Evolutionary conservation across 2,113 vertebrate species (phyloP).

Genomic region (Montifringilla adamsi): DNA sequence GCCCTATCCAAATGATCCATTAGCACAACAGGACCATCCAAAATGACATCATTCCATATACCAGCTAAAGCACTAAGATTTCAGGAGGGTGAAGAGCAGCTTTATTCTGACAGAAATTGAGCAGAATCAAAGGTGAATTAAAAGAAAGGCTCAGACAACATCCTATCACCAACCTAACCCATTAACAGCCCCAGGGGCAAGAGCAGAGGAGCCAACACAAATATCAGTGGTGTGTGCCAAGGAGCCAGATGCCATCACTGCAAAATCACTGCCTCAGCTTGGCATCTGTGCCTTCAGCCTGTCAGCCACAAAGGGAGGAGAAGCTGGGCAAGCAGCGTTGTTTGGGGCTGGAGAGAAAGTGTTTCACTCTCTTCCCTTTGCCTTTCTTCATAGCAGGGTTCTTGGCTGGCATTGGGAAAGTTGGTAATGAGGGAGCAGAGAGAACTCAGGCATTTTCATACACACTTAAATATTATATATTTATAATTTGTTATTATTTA

Average conservation of each 20-base stretch:
- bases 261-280: neutral
- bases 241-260: constrained; percentile 23
- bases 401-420: neutral
- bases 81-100: neutral
- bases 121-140: neutral
- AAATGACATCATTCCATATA: neutral
- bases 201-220: neutral
- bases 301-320: neutral
- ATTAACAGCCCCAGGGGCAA: constrained; percentile 1
- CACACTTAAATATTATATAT: neutral
- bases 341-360: neutral
- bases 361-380: neutral
- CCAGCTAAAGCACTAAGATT: neutral
- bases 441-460: neutral
- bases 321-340: neutral
- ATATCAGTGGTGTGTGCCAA: neutral
- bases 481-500: too few species aligned
- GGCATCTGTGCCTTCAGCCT: constrained; percentile 16
- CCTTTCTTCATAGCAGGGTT: neutral
- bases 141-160: neutral
- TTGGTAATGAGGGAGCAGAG: neutral
- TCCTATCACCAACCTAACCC: neutral
- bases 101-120: neutral
- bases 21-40: neutral
- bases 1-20: constrained; percentile 10